Percentiles rank a stretch among this genome's conserved stretches.
These are phyloP conservation scores for Phaethornis superciliosus DNA, from an alignment of 2,113 vertebrate species.

Conservation along the genomic window DNA sequence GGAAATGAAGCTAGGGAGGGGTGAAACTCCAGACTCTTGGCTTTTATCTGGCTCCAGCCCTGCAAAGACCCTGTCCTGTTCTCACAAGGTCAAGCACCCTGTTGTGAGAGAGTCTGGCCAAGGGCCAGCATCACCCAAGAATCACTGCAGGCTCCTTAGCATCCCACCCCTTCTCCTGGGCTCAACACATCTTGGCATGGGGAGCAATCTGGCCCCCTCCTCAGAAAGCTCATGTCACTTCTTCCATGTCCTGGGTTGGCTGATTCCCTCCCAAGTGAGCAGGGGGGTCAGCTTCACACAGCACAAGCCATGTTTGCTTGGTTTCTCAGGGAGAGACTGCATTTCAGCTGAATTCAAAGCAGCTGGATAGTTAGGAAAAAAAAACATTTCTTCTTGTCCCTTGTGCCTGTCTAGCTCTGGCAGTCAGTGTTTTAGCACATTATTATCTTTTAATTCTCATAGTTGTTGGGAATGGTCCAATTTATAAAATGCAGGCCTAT, in stretches of 20 bases:
- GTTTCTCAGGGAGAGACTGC: neutral
- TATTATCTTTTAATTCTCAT: conserved; percentile 57
- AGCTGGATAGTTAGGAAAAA: conserved; percentile 55
- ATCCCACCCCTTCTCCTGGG: neutral
- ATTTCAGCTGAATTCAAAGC: conserved; percentile 60
- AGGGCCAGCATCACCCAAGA: neutral
- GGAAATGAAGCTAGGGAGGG: neutral
- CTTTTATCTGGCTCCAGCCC: neutral
- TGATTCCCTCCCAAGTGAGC: neutral
- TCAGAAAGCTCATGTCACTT: conserved; percentile 21
- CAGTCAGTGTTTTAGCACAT: conserved; percentile 46
- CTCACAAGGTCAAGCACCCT: neutral
- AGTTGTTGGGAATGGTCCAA: conserved; percentile 52
- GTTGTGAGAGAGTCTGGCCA: neutral
- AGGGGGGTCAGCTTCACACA: neutral
- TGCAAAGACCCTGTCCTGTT: neutral
- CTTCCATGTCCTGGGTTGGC: conserved; percentile 8
- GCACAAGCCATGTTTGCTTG: neutral
- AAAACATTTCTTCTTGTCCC: conserved; percentile 55
- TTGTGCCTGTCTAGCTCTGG: conserved; percentile 52
- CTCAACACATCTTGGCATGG: neutral
- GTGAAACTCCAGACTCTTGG: neutral
- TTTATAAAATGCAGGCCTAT: conserved; percentile 13
- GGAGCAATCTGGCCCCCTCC: neutral
- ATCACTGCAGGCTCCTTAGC: neutral